Base-by-base conservation (phyloP, 2,113 vertebrate species). In the Gasterosteus nipponicus region DNA sequence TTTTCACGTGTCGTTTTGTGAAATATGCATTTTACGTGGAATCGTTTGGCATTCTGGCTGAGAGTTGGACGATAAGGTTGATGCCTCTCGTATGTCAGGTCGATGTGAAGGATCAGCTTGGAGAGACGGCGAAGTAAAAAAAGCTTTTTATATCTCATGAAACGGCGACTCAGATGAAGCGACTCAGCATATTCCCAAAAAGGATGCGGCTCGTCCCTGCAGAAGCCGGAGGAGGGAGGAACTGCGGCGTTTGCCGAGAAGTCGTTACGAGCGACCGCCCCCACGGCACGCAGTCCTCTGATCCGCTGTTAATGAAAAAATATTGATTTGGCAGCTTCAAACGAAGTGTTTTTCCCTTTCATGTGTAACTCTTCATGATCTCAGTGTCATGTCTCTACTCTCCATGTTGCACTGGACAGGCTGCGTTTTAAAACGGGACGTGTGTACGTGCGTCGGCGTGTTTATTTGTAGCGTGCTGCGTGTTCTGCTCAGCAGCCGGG, bases 351-450 rank as follows among this genome's bases (percentile, higher is more conserved):
- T 10, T n/a, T 68, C n/a, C 7, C 9, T 16, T 35, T 73, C 33
- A 31, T 67, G 56, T 53, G 44, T 51, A 74, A 69, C 18, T 69
- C 58, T 41, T 58, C 47, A 60, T 70, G 77, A 65, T 44, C 12
- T 65, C 29, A 47, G 54, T 26, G 29, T 33, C 10, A 14, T 11
- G 7, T 49, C 19, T 54, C 49, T 73, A 0, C 16, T 65, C 46
- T 38, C 53, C 44, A 19, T 31, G 64, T 39, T 79, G 31, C 39
- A 66, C 5, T 26, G 10, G 41, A 5, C 59, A 39, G 59, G 18
- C 29, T 49, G 41, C 6, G 12, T 72, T 62, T 44, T 0, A n/a
- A 16, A 65, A 51, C 5, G 38, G 41, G 18, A 18, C 61, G 39
- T 22, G 15, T 38, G 18, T 41, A 38, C 54, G 19, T 41, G 31